Base-by-base conservation (phyloP, 2,797 vertebrate genomes). In the Sternotherus odoratus region DNA sequence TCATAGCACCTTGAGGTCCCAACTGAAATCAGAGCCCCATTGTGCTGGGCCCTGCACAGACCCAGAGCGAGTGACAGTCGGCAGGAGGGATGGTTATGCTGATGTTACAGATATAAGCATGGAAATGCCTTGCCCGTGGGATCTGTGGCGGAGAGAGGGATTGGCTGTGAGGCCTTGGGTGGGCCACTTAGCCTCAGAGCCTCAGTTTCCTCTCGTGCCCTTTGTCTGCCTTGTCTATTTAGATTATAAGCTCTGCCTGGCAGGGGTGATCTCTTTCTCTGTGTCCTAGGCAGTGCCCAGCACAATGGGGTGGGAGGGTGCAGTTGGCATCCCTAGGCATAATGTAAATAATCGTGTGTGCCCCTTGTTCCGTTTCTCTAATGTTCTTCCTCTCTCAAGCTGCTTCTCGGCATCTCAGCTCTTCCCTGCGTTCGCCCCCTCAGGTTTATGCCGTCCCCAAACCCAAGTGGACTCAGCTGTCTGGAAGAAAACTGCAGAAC, bases 381-480 rank as follows among this genome's bases (percentile, higher is more conserved):
- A 69, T 12, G 56, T 43, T 28, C 60, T 53, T 39, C 49, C 66
- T 26, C 46, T 74, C 30, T 23, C 77, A 24, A 60, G 36, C 26
- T 24, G 19, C 16, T n/a, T 49, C 57, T 17, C 36, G 8, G 66
- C 43, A 74, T 24, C 74, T 50, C 30, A 43, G 7, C 39, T 23
- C 30, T 79, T 79, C 77, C 17, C 53, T 51, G 4, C 30, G 66
- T 51, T 92, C 28, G 51, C 19, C n/a, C 30, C 80, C 57, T 10
- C 91, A 99, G 98, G 98, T 99, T 83, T 99, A 99, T 85, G 98
- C 97, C 90, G 98, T 99, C 53, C 99, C 99, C 39, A 99, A 98
- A 93, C 79, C 98, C 81, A 99, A 99, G 92, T 99, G 99, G 99
- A 99, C 99, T 5, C 99, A 99, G 94, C 97, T 99, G 33, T 99